Evolutionary conservation across 2,113 vertebrate species (phyloP), one percentile per base, ranked within the genome.

Genomic region (Prinia subflava): DNA sequence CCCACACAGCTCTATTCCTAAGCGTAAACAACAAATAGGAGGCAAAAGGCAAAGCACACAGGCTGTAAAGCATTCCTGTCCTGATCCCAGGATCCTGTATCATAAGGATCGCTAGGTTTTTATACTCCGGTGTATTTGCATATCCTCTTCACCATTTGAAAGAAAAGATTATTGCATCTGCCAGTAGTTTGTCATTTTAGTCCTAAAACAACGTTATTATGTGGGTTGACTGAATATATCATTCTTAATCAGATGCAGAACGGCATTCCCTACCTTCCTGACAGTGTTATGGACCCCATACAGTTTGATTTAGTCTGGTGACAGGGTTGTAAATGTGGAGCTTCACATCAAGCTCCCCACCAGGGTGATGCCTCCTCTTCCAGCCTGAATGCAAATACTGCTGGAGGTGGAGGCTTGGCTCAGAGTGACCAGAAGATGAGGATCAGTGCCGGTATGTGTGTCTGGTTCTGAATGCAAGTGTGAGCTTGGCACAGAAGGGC

Each of bases 211-310:
- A 64, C 88, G 73, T 93, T 90, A 95, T 95, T 75, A 62, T 92
- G 79, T 76, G 75, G 23, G 25, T 81, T 94, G 87, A 95, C 90
- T 91, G 78, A 88, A 93, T 96, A 97, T 94, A 95, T 97, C 85
- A 92, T 65, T 86, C 56, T 68, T 90, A 92, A 96, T 95, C 75
- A 94, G 91, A 96, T 95, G 95, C 96, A 89, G 91, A 88, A 88
- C 1, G 0, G 79, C 95, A 76, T 90, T 64, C 60, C 69, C 71
- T 93, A 78, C 93, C 83, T 93, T 95, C 85, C 65, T 95, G 96
- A 95, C 96, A 97, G 94, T 2, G 47, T 97, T 95, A 97, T 95
- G 83, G 95, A 76, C 73, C 24, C 3, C 78, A 46, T 86, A 74
- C 82, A 4, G 0, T 90, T 96, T 96, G 92, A 96, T 96, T 96